Evolutionary conservation across 2,797 vertebrate genomes (phyloP), one percentile per base, ranked within the genome.

Genomic region (Fundulus diaphanus): DNA sequence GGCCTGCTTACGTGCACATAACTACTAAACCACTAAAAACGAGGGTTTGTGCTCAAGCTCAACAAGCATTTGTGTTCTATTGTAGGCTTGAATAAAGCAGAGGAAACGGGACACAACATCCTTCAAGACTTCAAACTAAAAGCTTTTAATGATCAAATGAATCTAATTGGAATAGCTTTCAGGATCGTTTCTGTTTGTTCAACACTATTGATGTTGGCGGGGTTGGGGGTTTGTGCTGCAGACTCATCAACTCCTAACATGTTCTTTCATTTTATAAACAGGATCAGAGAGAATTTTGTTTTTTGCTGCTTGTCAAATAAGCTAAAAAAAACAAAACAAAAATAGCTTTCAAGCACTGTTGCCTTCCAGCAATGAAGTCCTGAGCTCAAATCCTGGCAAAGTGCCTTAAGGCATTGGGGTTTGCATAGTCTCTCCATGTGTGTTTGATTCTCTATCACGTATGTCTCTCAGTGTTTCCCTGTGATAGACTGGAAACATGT

Each of bases 81-180:
- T 12, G 24, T 40, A 40, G 4, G 2, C n/a, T n/a, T 24, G 22
- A 65, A 24, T 13, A 65, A 65, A 65, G 61, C 61, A 9, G 22
- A 40, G 6, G 61, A 7, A n/a, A 20, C 11, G 20, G 15, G 22
- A 65, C 61, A 40, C 61, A 65, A 65, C 35, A 12, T 40, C 35
- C 24, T 42, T 40, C 22, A 42, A n/a, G 61, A 11, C 24, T 65
- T 65, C 61, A 24, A 65, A 65, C 40, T 65, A 65, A 65, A 40
- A 65, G 35, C 33, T 22, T 24, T 40, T n/a, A 40, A 42, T 9
- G 18, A 65, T 11, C 35, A 40, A 15, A 40, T 40, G 5, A 22
- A 65, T 65, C 20, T n/a, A 40, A 40, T n/a, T 65, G 40, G 35
- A 42, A n/a, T 65, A 42, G 61, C 61, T 33, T 40, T 65, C 61